These are phyloP conservation scores for Pelochelys cantorii DNA, from an alignment of 2,797 vertebrate genomes.

Conservation along the genomic window DNA sequence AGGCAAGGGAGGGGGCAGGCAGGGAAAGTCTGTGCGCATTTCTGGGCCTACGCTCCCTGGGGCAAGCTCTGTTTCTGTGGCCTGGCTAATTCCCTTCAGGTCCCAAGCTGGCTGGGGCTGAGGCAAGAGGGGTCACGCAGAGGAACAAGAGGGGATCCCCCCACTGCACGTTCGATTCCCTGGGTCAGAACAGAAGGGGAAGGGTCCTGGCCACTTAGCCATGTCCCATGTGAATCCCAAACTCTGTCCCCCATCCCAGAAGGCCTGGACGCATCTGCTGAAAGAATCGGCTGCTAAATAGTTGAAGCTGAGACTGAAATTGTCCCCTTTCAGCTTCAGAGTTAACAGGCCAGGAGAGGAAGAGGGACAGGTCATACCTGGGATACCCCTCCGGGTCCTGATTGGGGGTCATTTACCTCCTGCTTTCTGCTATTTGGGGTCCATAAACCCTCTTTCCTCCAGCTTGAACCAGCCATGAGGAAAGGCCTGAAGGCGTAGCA, in stretches of 20 bases:
- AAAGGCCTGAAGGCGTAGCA: neutral
- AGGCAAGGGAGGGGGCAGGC: conserved; percentile 10
- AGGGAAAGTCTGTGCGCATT: conserved; percentile 7
- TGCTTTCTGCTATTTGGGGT: conserved; percentile 5
- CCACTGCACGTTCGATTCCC: neutral
- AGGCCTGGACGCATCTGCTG: neutral
- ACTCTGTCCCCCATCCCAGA: neutral
- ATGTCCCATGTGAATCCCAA: neutral
- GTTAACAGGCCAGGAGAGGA: neutral
- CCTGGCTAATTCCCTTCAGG: neutral
- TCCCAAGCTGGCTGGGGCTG: neutral
- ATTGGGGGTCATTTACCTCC: neutral
- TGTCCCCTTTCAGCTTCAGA: conserved; percentile 4
- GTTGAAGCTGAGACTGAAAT: neutral
- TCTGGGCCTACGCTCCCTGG: neutral
- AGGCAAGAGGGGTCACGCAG: neutral
- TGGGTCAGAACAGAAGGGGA: neutral
- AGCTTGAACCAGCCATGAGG: neutral
- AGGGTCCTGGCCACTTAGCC: neutral
- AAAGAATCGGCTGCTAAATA: neutral
- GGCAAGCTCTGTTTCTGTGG: neutral
- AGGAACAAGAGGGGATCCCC: neutral
- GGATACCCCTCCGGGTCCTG: neutral
- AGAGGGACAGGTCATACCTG: neutral
- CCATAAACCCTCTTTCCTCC: neutral